These are phyloP conservation scores for Diplosoma virens DNA, from an alignment of 23 tunicate species.

Conservation along the genomic window DNA sequence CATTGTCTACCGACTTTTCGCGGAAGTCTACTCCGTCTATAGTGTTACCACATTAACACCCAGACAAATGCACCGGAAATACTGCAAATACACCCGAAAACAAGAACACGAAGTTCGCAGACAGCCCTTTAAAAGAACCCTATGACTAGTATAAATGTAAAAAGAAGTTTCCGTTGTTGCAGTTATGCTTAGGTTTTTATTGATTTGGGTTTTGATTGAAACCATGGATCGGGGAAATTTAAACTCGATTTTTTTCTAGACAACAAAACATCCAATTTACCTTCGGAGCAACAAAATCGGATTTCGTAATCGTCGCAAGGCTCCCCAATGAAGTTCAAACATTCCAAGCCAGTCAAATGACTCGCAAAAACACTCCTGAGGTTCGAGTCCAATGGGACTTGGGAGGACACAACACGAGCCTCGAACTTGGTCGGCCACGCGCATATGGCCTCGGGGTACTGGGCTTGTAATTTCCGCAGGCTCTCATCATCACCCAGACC, in stretches of 20 bases:
- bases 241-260: neutral
- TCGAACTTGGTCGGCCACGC: slow-evolving; percentile 2
- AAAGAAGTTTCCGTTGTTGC: too few species aligned
- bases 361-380: neutral
- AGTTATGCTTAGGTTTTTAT: too few species aligned
- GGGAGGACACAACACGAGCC: neutral
- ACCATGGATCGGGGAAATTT: neutral
- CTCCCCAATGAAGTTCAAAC: neutral
- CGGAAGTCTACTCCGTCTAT: too few species aligned
- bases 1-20: too few species aligned
- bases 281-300: slow-evolving; percentile 27
- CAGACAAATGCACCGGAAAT: too few species aligned
- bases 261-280: neutral
- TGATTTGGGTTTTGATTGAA: too few species aligned
- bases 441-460: slow-evolving; percentile 12
- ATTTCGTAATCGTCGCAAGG: slow-evolving; percentile 29
- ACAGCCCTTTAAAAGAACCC: neutral
- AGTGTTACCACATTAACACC: too few species aligned
- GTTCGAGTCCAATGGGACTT: neutral
- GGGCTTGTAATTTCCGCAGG: neutral
- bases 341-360: slow-evolving; percentile 2
- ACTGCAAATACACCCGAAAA: too few species aligned
- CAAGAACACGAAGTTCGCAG: too few species aligned
- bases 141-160: neutral
- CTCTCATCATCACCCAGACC: slow-evolving; percentile 28